Base-by-base conservation (phyloP, 2,888 invertebrate genomes). In the Atrina japonica region DNA sequence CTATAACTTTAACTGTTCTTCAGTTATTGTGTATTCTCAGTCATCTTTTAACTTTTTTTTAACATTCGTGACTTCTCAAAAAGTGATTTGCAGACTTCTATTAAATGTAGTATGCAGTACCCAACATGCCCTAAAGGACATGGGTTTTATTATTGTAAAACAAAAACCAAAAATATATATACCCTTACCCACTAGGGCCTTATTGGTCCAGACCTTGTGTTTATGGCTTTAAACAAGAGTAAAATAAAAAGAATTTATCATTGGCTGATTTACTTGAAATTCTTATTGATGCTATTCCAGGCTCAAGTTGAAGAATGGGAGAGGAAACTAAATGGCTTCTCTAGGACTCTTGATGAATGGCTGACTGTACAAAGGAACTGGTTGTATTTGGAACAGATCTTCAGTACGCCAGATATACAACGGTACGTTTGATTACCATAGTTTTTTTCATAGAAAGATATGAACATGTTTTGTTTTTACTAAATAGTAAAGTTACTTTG, bases 381-480 rank as follows among this genome's bases (percentile, higher is more conserved):
- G 89, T 77, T 90, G 3, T 90, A 90, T 78, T 80, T 90, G 65
- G 90, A 90, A 70, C 90, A 90, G 77, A 90, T 90, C 66, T 90
- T 90, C 78, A 85, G 85, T 50, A 88, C 90, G 11, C 88, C 89
- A 9, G 90, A 90, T 67, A 90, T 90, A 65, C 90, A 90, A 68
- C 88, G 88, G 89, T 89, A 75, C 65, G 66, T 16, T n/a, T 11
- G 35, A 3, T 47, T n/a, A 35, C 11, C 35, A 35, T 5, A 11
- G 5, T 7, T 35, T 35, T 35, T 35, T 35, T 35, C 11, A 5
- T 35, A 35, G 35, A 7, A 35, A 35, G 35, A 35, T 11, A 40
- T 56, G n/a, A 7, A 1, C 16, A 6, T 27, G 1, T 27, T 29
- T 23, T 1, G 21, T 50, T 3, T 3, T 3, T 16, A 50, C 50